Evolutionary conservation across 2,888 invertebrate species (phyloP), one percentile per base, ranked within the genome.

Genomic region (Apomyelois bistriatella): DNA sequence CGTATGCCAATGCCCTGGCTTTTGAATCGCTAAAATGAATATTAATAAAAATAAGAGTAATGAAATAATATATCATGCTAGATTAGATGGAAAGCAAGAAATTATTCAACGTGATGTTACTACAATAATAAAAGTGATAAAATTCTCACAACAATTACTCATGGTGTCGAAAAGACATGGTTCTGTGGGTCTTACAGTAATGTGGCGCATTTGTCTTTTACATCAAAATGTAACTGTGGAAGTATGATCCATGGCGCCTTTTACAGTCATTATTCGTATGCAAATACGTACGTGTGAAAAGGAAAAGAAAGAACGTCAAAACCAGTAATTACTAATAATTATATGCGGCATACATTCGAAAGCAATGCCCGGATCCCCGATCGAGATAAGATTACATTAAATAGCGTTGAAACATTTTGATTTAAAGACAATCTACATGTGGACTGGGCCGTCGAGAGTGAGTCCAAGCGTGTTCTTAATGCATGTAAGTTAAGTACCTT

Each of bases 1-100:
- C 86, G 86, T 90, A 92, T 95, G 95, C 95, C 96, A 96, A 96
- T 96, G 96, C 96, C 96, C 96, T 96, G 96, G 96, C 96, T 94
- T 64, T 92, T 90, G 83, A 86, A 87, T 88, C 82, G 87, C 85
- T 85, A 82, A 90, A 88, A 86, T 85, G 86, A 88, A 87, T 81
- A 83, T 79, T 80, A 81, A 81, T 75, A 78, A 82, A 78, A 78
- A 75, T 72, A 80, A 84, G 78, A 85, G 73, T 85, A 88, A 87
- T 85, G 86, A 87, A 85, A 85, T 82, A 84, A 87, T 88, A 86
- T 69, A 89, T 89, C 90, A 90, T 89, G 90, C 89, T 79, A 82
- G 79, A 88, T 85, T 85, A 87, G 83, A 82, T 84, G 85, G 86
- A 88, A 83, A 86, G 85, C 84, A 79, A 78, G 77, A 81, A 79